Conservation (phyloP, 2,797 vertebrate genomes). For the Microhierax caerulescens region DNA sequence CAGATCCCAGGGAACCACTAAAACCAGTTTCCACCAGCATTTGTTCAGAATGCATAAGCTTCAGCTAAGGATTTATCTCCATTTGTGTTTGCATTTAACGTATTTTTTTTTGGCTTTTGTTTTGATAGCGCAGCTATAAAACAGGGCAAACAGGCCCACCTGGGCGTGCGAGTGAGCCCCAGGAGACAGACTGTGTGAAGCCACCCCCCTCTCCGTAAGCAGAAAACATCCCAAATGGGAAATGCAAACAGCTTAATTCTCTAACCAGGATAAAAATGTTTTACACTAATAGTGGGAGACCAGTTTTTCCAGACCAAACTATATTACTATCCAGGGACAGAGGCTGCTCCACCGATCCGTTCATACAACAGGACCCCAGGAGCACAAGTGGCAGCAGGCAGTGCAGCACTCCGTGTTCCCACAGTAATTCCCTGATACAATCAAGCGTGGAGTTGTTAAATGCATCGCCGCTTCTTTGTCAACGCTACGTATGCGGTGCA, state of each 20-base stretch:
- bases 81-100: background rate
- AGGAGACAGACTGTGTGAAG: background rate
- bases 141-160: background rate
- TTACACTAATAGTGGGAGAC: background rate
- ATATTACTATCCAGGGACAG: background rate
- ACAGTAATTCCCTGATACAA: background rate
- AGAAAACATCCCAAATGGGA: background rate
- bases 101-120: background rate
- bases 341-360: accelerated
- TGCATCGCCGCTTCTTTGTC: background rate
- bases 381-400: background rate
- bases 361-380: too few species aligned
- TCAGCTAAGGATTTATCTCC: background rate
- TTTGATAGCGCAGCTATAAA: background rate
- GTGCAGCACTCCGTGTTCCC: background rate
- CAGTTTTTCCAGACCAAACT: background rate
- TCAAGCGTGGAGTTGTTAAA: background rate
- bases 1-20: background rate
- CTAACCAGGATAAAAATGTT: background rate
- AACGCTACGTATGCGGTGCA: background rate
- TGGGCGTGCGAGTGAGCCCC: accelerated
- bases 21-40: background rate
- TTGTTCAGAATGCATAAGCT: background rate
- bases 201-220: background rate
- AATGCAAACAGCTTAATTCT: background rate